phyloP scores from a whole-genome alignment of 2,888 invertebrate species.

The Laothoe populi region DNA sequence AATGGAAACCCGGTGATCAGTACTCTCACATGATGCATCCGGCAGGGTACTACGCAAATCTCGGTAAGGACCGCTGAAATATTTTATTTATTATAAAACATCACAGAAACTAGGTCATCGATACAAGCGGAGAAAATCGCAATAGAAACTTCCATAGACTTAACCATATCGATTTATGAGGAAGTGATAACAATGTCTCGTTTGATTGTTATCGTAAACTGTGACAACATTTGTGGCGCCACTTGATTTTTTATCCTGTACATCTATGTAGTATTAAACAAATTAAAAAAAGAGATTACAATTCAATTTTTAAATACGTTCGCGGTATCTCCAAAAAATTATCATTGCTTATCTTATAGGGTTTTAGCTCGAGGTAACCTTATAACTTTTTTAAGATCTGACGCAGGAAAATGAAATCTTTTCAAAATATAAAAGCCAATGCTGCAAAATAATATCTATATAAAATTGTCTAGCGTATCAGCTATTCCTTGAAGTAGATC shows the following conservation, averaged over 20 bases:
- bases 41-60: constrained; percentile 82
- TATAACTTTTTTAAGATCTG: no score
- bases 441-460: no score
- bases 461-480: no score
- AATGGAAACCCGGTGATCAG: constrained; percentile 79
- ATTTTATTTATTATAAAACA: constrained; percentile 14
- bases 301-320: no score
- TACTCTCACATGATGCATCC: constrained; percentile 78
- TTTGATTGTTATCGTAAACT: constrained; percentile 17
- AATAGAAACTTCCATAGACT: constrained; percentile 12
- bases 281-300: no score
- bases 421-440: no score
- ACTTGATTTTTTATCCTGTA: constrained; percentile 2
- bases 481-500: no score
- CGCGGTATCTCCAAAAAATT: no score
- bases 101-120: neutral
- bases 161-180: constrained; percentile 13
- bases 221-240: constrained; percentile 17
- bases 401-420: no score
- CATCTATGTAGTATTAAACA: no score
- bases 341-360: no score
- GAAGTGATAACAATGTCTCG: constrained; percentile 18
- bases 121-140: constrained; percentile 7
- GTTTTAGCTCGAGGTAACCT: no score
- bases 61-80: constrained; percentile 67